Conservation (phyloP, 2,113 vertebrate species). For the Rousettus leschenaultii region DNA sequence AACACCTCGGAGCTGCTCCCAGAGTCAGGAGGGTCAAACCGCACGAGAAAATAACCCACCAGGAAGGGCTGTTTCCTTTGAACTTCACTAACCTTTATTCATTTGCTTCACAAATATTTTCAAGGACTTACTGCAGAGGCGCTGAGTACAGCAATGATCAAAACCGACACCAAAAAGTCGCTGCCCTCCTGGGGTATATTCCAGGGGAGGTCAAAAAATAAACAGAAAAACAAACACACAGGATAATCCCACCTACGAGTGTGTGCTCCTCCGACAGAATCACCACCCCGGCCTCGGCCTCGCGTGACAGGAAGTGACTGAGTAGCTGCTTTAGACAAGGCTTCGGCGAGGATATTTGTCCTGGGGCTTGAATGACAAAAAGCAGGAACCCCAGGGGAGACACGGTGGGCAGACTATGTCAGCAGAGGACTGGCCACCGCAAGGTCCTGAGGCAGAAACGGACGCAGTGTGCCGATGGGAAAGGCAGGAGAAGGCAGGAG, state of each 20-base stretch:
- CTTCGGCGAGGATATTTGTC: neutral
- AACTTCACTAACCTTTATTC: neutral
- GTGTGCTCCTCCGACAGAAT: neutral
- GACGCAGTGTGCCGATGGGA: fast-evolving
- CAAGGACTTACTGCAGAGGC: neutral
- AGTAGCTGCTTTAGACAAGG: too few species aligned
- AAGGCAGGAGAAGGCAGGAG: too few species aligned
- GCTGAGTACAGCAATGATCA: neutral
- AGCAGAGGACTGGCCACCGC: neutral
- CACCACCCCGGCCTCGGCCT: too few species aligned
- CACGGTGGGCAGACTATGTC: fast-evolving
- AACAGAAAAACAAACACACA: neutral
- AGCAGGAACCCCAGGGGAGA: neutral
- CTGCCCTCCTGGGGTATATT: neutral
- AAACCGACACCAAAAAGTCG: too few species aligned
- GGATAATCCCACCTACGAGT: neutral
- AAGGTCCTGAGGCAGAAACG: fast-evolving
- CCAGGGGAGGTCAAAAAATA: neutral
- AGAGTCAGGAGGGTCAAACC: neutral
- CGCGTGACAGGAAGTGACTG: neutral
- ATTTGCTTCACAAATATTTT: neutral
- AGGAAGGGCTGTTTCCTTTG: neutral
- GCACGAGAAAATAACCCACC: neutral
- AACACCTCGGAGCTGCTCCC: neutral
- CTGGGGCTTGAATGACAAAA: neutral